Evolutionary conservation across 2,797 vertebrate species (phyloP).

Genomic region (Thamnophis elegans): DNA sequence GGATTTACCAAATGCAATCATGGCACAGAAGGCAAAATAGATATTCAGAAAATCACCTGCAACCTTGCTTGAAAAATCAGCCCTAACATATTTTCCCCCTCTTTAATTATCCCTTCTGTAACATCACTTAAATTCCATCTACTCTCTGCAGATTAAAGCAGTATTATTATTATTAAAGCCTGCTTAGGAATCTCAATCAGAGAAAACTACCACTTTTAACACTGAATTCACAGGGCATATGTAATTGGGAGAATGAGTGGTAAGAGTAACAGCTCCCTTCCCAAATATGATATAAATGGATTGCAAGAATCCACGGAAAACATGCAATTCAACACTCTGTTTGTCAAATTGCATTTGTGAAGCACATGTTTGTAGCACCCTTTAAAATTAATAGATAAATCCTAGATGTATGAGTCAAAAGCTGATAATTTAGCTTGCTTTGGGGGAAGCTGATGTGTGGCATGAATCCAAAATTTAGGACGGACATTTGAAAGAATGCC

Average conservation of each 20-base stretch:
- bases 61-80: slow-evolving; percentile 58
- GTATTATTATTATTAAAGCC: slow-evolving; percentile 61
- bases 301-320: neutral
- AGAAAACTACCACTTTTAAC: slow-evolving; percentile 45
- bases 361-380: neutral
- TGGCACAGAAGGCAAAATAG: slow-evolving; percentile 29
- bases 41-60: slow-evolving; percentile 46
- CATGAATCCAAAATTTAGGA: neutral
- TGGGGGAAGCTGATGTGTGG: neutral
- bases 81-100: slow-evolving; percentile 37
- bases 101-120: slow-evolving; percentile 59
- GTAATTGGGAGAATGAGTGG: slow-evolving; percentile 15
- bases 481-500: neutral
- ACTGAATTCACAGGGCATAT: slow-evolving; percentile 26
- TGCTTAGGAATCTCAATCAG: slow-evolving; percentile 58
- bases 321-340: neutral
- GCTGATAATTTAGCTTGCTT: neutral
- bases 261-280: neutral
- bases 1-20: slow-evolving; percentile 51
- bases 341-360: neutral
- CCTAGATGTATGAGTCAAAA: neutral
- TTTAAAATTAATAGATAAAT: neutral
- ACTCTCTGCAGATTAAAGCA: slow-evolving; percentile 61
- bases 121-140: slow-evolving; percentile 48
- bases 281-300: slow-evolving; percentile 15